Evolutionary conservation across 1,140 invertebrate genomes (phyloP).

Genomic region (Pogonomyrmex californicus): DNA sequence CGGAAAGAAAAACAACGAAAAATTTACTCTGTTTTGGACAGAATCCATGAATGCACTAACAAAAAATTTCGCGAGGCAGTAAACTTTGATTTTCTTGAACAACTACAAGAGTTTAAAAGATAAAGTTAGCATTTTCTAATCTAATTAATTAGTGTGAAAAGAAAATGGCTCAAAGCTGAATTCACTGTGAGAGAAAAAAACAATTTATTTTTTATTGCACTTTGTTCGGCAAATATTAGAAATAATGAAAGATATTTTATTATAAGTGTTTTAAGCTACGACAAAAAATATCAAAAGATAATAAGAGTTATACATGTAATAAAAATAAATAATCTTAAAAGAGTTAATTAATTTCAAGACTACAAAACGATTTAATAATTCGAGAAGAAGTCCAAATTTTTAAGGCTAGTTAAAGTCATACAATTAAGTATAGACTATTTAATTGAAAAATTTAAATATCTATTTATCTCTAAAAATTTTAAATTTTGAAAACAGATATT

Average conservation of each 20-base stretch:
- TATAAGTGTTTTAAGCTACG: neutral
- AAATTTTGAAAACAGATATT: too few relatives aligned
- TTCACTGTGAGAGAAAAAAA: neutral
- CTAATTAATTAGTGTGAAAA: neutral
- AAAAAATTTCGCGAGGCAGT: neutral
- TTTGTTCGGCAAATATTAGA: neutral
- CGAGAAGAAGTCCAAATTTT: too few relatives aligned
- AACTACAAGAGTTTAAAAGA: neutral
- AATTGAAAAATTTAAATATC: too few relatives aligned
- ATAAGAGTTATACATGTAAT: neutral
- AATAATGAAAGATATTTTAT: neutral
- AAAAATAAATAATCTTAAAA: neutral
- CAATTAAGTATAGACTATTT: too few relatives aligned
- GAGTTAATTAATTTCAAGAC: neutral
- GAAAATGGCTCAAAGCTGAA: neutral
- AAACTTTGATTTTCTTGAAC: neutral
- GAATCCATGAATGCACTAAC: neutral
- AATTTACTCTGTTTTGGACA: conserved; percentile 1
- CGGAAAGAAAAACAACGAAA: neutral
- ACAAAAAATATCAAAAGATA: neutral
- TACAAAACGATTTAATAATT: neutral
- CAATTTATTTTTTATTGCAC: neutral
- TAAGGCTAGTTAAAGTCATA: too few relatives aligned
- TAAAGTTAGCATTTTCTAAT: neutral
- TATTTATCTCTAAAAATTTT: too few relatives aligned